Percentiles rank a stretch among this genome's conserved stretches.
Evolutionary conservation across 1,140 invertebrate species (phyloP).

Genomic region (Akabosia matsudoensis): DNA sequence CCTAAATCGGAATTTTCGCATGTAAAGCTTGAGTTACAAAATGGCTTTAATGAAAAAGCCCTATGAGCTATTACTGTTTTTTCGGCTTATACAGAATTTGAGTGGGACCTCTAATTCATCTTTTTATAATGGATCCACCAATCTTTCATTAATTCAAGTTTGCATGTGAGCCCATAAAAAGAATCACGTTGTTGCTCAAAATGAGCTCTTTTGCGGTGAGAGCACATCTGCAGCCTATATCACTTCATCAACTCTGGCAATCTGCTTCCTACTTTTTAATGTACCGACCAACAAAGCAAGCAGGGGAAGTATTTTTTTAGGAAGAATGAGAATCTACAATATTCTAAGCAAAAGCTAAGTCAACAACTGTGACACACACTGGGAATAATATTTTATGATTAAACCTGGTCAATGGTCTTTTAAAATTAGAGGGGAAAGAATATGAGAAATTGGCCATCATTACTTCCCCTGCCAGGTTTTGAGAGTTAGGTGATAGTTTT

Average conservation of each 20-base stretch:
- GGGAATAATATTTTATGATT: not conserved
- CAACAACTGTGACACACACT: not conserved
- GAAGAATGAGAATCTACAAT: too few species aligned
- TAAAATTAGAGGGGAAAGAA: not conserved
- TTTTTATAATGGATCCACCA: not conserved
- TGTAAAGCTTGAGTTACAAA: too few species aligned
- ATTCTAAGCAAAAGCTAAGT: too few species aligned
- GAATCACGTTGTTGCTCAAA: not conserved
- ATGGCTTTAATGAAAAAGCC: too few species aligned
- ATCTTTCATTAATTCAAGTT: conserved; percentile 19
- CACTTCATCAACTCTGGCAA: conserved; percentile 13
- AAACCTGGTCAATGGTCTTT: not conserved
- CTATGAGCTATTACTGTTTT: not conserved
- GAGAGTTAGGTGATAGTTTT: not conserved
- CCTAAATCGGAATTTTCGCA: too few species aligned
- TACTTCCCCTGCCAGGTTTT: not conserved
- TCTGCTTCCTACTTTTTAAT: not conserved
- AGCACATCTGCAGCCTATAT: conserved; percentile 14
- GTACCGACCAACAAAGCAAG: not conserved
- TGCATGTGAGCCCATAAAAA: conserved; percentile 7
- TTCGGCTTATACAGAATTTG: not conserved
- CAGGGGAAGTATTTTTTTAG: not conserved
- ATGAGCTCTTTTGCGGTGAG: conserved; percentile 7
- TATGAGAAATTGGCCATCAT: not conserved
- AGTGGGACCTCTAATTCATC: not conserved